Percentiles rank a stretch among this genome's conserved stretches.
These are phyloP conservation scores for Silurus meridionalis DNA, from an alignment of 2,113 vertebrate species.

Conservation along the genomic window DNA sequence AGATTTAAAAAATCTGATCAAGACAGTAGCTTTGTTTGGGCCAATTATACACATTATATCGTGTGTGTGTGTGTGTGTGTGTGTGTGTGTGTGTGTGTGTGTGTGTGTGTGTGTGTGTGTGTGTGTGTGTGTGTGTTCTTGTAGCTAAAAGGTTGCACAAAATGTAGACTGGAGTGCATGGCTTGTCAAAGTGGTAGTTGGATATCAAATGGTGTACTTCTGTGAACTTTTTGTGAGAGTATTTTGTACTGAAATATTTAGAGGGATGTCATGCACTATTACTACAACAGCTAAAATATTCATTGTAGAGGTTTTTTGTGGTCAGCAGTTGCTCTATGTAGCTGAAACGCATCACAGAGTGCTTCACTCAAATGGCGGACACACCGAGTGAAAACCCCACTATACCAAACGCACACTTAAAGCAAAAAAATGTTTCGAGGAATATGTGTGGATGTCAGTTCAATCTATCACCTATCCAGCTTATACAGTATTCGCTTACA, in stretches of 20 bases:
- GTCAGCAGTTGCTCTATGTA: background rate
- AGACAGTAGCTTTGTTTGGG: conserved; percentile 40
- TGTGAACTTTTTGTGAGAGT: background rate
- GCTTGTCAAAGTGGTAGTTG: conserved; percentile 26
- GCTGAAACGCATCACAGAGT: background rate
- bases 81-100: background rate
- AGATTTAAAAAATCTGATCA: conserved; percentile 50
- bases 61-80: conserved; percentile 42
- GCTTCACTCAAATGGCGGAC: background rate
- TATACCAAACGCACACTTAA: background rate
- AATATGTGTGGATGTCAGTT: too few relatives aligned
- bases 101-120: background rate
- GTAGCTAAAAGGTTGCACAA: background rate
- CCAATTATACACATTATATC: conserved; percentile 53
- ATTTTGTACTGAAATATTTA: conserved; percentile 18
- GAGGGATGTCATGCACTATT: conserved; percentile 7
- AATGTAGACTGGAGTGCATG: conserved; percentile 5
- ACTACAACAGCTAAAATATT: conserved; percentile 12
- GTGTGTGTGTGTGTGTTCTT: background rate
- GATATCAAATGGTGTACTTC: background rate
- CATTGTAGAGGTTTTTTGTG: background rate
- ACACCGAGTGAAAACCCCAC: background rate
- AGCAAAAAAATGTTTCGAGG: background rate
- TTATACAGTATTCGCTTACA: background rate
- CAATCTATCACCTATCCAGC: background rate